Evolutionary conservation across 2,888 invertebrate genomes (phyloP).

Genomic region (Melitaea athalia): DNA sequence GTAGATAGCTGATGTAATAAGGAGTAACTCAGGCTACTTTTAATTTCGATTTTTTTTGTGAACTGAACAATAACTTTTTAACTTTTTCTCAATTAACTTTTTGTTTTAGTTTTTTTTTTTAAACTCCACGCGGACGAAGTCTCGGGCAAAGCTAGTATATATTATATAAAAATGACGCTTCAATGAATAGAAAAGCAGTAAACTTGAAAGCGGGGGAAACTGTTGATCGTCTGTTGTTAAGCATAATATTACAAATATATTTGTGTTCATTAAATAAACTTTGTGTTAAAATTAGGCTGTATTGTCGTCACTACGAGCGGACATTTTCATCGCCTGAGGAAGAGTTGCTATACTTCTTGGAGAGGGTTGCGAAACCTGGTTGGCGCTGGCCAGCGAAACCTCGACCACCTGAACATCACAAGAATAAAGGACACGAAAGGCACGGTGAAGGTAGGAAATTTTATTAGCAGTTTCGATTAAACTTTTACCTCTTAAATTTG

Average conservation of each 20-base stretch:
- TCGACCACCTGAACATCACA: slow-evolving; percentile 86
- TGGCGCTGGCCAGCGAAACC: slow-evolving; percentile 92
- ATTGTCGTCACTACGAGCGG: slow-evolving; percentile 87
- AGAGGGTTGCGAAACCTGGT: slow-evolving; percentile 89
- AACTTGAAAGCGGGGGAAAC: too few species aligned
- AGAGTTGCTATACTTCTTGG: slow-evolving; percentile 89
- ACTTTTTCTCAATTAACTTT: too few species aligned
- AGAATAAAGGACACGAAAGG: slow-evolving; percentile 72
- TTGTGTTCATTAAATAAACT: background rate
- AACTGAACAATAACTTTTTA: too few species aligned
- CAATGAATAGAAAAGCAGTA: too few species aligned
- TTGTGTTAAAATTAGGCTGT: slow-evolving; percentile 80
- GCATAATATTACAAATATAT: background rate
- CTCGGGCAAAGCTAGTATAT: too few species aligned
- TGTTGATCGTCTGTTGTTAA: too few species aligned
- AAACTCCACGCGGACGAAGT: too few species aligned
- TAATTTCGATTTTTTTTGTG: too few species aligned
- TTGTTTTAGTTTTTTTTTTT: too few species aligned
- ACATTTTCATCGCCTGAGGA: slow-evolving; percentile 88
- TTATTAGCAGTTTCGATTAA: background rate
- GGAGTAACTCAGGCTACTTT: too few species aligned
- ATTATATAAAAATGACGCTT: too few species aligned
- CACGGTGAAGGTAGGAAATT: slow-evolving; percentile 58
- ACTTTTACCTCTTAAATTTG: background rate
- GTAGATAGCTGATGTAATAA: too few species aligned